Conservation (phyloP, 2,113 vertebrate species). For the Scomber scombrus region DNA sequence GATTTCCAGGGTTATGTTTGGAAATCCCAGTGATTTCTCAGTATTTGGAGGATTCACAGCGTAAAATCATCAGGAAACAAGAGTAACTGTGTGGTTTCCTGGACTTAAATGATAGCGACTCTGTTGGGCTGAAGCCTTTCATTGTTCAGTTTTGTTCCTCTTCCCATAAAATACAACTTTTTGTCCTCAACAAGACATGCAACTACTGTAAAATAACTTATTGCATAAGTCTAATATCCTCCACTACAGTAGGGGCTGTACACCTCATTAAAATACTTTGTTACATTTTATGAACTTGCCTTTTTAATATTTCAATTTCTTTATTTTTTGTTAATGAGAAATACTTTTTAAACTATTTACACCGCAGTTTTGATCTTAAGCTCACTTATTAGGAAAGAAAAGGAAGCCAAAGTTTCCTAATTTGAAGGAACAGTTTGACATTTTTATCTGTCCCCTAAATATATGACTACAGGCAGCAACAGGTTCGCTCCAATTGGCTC, state of each 20-base stretch:
- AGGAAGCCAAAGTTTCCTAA: no score
- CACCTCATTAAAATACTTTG: no score
- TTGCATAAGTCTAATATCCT: background rate
- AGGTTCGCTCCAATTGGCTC: no score
- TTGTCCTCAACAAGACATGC: background rate
- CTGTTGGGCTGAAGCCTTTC: slow-evolving; percentile 19
- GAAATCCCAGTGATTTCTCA: slow-evolving; percentile 27
- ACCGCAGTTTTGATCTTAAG: no score
- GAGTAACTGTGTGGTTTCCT: slow-evolving; percentile 45
- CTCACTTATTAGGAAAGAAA: no score
- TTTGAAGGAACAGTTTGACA: no score
- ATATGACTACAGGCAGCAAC: no score
- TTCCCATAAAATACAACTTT: background rate
- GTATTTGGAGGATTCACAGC: slow-evolving; percentile 14
- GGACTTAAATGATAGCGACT: no score
- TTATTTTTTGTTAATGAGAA: background rate
- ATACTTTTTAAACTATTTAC: background rate
- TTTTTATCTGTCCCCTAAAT: no score
- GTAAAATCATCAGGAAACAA: slow-evolving; percentile 27
- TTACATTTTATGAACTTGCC: no score
- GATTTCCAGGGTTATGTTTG: slow-evolving; percentile 12
- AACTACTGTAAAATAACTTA: background rate
- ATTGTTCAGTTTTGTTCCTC: slow-evolving; percentile 18
- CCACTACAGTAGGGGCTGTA: background rate
- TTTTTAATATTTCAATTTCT: background rate